Conservation (phyloP, 2,113 vertebrate genomes). For the Corapipo altera region DNA sequence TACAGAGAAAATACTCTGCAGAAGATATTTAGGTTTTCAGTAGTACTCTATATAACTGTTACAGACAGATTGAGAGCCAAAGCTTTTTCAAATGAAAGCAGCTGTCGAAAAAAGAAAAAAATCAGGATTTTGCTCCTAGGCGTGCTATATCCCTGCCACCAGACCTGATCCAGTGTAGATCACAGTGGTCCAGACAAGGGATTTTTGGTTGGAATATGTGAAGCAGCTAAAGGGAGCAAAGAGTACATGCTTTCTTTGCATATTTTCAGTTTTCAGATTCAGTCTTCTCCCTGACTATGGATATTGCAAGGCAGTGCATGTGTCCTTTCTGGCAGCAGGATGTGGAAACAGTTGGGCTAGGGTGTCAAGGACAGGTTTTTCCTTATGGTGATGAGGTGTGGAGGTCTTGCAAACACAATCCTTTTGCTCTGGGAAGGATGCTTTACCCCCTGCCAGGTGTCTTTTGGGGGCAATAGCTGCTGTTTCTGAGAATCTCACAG, state of each 20-base stretch:
- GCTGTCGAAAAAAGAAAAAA: not conserved
- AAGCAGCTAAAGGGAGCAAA: not conserved
- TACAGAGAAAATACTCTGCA: not conserved
- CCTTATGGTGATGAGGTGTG: not conserved
- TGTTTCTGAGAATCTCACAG: not conserved
- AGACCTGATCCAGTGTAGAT: not conserved
- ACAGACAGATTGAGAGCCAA: not conserved
- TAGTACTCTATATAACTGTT: not conserved
- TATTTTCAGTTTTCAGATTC: not conserved
- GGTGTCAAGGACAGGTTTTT: not conserved
- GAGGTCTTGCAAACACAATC: not conserved
- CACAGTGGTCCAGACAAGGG: not conserved
- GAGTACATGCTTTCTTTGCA: not conserved
- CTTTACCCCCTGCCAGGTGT: not conserved
- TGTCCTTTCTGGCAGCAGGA: not conserved
- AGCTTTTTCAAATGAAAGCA: not conserved
- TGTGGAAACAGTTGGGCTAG: not conserved
- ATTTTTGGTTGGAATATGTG: not conserved
- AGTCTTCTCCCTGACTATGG: not conserved
- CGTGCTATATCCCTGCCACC: not conserved
- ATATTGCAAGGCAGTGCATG: not conserved
- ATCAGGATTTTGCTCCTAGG: not conserved
- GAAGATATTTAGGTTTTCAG: not conserved
- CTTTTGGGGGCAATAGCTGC: not conserved
- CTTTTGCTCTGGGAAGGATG: not conserved